These are phyloP conservation scores for Leptinotarsa texana DNA, from an alignment of 1,140 invertebrate species.

Conservation along the genomic window DNA sequence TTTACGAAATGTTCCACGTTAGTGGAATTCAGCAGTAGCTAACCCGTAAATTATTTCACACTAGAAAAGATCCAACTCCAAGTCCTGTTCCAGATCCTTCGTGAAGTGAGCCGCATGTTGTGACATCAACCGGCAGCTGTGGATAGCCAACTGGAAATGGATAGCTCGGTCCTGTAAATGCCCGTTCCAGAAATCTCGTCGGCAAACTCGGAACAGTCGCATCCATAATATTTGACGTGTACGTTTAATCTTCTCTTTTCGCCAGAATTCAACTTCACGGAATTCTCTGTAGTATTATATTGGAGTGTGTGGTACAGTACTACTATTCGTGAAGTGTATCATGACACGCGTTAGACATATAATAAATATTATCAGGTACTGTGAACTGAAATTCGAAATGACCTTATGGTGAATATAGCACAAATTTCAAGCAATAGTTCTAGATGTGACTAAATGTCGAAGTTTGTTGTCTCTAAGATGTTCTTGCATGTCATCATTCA, in stretches of 20 bases:
- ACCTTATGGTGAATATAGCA: no score
- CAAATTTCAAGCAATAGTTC: no score
- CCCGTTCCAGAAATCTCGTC: constrained; percentile 3
- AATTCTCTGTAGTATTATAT: neutral
- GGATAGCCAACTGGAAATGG: constrained; percentile 1
- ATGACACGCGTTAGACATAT: no score
- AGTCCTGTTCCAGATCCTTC: neutral
- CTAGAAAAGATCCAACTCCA: neutral
- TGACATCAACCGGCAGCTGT: neutral
- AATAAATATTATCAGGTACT: no score
- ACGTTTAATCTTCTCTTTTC: neutral
- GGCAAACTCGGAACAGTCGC: neutral
- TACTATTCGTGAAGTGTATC: no score
- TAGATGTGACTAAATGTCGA: no score
- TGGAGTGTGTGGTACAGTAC: no score
- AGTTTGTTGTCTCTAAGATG: no score
- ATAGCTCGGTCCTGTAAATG: neutral
- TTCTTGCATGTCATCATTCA: no score
- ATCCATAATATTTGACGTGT: neutral
- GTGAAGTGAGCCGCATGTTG: neutral
- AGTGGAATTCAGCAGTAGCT: no score
- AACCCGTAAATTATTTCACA: neutral
- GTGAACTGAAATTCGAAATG: no score
- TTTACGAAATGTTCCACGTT: no score
- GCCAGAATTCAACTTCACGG: neutral